Conservation (phyloP, 1,140 invertebrate species). For the Heterodera carotae region DNA sequence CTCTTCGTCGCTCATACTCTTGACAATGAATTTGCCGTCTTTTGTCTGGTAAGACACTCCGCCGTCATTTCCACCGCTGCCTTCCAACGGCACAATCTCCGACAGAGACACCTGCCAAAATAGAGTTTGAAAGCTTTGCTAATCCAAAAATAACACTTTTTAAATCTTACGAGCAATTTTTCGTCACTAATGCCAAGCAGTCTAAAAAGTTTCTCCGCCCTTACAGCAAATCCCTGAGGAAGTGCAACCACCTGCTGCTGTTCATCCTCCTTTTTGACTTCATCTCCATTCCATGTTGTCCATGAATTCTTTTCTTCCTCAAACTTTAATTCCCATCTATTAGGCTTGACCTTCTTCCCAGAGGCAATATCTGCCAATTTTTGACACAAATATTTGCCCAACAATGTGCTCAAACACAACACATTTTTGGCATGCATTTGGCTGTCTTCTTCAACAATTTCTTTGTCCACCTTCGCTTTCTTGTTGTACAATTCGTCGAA, state of each 20-base stretch:
- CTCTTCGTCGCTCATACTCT: background rate
- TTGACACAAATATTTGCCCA: background rate
- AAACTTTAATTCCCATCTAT: background rate
- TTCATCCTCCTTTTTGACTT: no score
- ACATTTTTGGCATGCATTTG: background rate
- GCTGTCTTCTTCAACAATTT: no score
- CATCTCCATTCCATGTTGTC: background rate
- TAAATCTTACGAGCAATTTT: background rate
- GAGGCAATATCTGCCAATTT: background rate
- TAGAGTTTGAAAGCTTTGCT: background rate
- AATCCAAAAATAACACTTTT: background rate
- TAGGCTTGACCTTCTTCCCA: no score
- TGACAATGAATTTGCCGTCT: background rate
- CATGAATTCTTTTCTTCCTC: background rate
- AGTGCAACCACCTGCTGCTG: no score
- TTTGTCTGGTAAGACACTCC: background rate
- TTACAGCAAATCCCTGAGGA: background rate
- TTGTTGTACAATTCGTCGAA: no score
- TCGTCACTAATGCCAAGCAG: background rate
- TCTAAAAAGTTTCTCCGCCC: background rate
- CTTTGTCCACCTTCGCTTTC: no score
- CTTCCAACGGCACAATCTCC: background rate
- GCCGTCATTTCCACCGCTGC: no score
- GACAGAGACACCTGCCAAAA: background rate
- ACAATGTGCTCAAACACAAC: background rate